Conservation (phyloP, 92 coral and sea anemone genomes). For the Meandrina meandrites region DNA sequence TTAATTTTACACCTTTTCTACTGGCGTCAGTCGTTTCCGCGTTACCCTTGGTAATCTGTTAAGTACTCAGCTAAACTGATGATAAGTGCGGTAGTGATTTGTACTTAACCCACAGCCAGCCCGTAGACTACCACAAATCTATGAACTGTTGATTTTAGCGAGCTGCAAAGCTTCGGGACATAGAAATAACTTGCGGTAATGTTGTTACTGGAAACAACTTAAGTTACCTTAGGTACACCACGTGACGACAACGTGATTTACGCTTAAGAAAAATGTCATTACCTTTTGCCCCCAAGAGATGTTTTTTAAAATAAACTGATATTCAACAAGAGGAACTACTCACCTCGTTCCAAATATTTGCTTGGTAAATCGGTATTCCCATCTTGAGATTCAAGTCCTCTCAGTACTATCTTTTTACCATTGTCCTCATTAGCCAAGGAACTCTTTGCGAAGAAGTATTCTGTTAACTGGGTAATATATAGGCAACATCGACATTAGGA, state of each 20-base stretch:
- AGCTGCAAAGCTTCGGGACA: not conserved
- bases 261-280: not conserved
- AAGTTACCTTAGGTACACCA: too few species aligned
- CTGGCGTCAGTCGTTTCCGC: not conserved
- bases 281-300: too few species aligned
- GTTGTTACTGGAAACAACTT: not conserved
- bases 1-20: not conserved
- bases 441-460: conserved; percentile 76
- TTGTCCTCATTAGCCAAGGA: conserved; percentile 29
- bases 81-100: not conserved
- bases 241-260: too few species aligned
- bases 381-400: conserved; percentile 5
- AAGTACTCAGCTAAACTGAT: conserved; percentile 5
- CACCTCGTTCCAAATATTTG: conserved; percentile 18
- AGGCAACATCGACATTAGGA: not conserved
- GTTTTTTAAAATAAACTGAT: not conserved
- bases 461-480: conserved; percentile 65
- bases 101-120: not conserved
- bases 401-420: not conserved
- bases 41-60: not conserved
- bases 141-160: not conserved
- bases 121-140: not conserved
- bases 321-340: not conserved
- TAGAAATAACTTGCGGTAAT: not conserved
- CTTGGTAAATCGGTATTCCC: conserved; percentile 2